Conservation (phyloP, 2,888 invertebrate genomes). For the Mythimna vitellina region DNA sequence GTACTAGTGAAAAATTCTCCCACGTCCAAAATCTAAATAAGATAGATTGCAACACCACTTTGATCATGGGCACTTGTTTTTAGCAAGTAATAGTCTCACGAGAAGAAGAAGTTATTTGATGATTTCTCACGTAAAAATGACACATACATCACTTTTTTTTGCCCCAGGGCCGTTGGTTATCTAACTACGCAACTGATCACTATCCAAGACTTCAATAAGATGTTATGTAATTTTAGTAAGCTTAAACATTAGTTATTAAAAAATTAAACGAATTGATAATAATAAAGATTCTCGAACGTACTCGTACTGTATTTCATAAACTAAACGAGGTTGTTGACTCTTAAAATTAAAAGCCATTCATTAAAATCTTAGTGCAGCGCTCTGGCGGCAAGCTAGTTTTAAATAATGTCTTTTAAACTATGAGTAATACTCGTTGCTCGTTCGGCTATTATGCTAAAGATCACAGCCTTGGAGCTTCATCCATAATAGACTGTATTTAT, state of each 20-base stretch:
- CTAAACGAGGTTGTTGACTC: slow-evolving; percentile 8
- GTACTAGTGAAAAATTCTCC: too few relatives aligned
- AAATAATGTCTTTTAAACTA: slow-evolving; percentile 48
- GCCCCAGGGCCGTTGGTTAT: too few relatives aligned
- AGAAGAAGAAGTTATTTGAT: too few relatives aligned
- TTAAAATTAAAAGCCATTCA: slow-evolving; percentile 43
- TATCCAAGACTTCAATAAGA: not conserved
- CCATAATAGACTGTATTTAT: slow-evolving; percentile 13
- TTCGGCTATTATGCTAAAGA: slow-evolving; percentile 39
- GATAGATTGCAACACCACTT: too few relatives aligned
- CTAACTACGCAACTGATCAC: not conserved
- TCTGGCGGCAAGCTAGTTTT: slow-evolving; percentile 23
- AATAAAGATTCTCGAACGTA: not conserved
- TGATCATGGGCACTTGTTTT: too few relatives aligned
- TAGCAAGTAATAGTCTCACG: too few relatives aligned
- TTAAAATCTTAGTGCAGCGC: slow-evolving; percentile 35
- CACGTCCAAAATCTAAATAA: too few relatives aligned
- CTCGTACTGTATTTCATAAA: slow-evolving; percentile 12
- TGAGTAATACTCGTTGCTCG: slow-evolving; percentile 40
- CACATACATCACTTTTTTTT: too few relatives aligned
- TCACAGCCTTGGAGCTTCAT: slow-evolving; percentile 16
- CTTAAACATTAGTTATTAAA: not conserved
- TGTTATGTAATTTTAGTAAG: not conserved
- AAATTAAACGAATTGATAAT: slow-evolving; percentile 1
- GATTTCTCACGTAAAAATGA: too few relatives aligned